phyloP scores from a whole-genome alignment of 2,888 invertebrate genomes.

The Apotomis turbidana region DNA sequence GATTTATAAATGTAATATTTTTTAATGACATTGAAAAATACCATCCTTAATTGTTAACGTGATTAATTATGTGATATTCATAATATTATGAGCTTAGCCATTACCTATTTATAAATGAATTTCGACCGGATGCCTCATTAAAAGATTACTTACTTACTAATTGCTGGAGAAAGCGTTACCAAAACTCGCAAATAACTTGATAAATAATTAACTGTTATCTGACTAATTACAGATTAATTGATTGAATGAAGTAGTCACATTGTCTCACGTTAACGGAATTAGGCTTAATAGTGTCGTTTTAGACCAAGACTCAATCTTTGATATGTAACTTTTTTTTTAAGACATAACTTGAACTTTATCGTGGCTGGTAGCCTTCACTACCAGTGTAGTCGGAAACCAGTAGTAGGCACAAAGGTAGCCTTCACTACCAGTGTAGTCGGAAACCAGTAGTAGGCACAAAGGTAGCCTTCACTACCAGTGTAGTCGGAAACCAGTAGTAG shows the following conservation, averaged over 20 bases:
- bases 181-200: neutral
- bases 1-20: neutral
- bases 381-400: no score
- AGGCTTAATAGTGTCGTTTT: no score
- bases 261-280: no score
- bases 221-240: neutral
- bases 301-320: no score
- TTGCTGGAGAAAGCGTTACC: constrained; percentile 4
- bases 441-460: no score
- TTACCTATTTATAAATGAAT: neutral
- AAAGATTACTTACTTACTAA: neutral
- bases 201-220: neutral
- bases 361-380: no score
- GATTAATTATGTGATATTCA: neutral
- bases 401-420: no score
- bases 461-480: no score
- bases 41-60: neutral
- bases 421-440: no score
- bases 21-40: neutral
- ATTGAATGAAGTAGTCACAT: neutral
- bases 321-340: no score
- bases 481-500: no score
- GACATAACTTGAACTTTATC: no score
- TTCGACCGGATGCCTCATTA: neutral
- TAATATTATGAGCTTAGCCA: neutral